Percentiles rank a stretch among this genome's conserved stretches.
Evolutionary conservation across 2,113 vertebrate genomes (phyloP).

Genomic region (Boleophthalmus pectinirostris): DNA sequence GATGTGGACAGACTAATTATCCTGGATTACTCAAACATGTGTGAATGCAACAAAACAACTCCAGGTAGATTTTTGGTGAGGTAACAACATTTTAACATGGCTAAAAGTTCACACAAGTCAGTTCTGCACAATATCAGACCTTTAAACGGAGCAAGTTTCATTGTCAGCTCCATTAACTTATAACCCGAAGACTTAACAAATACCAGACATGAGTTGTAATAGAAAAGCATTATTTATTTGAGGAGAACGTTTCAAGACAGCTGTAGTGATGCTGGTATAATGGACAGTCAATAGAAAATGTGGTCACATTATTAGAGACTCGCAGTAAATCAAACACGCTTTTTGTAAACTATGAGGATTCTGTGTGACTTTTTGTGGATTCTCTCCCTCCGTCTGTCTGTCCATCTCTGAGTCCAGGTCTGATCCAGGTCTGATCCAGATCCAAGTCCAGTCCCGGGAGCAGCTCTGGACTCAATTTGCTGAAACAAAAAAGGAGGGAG

Average conservation of each 20-base stretch:
- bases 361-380: background rate
- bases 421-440: slow-evolving; percentile 34
- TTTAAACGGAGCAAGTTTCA: background rate
- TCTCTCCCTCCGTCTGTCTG: slow-evolving; percentile 1
- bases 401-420: slow-evolving; percentile 21
- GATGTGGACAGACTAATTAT: no score
- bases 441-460: slow-evolving; percentile 37
- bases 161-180: background rate
- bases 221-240: slow-evolving; percentile 74
- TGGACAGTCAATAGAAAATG: slow-evolving; percentile 22
- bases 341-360: slow-evolving; percentile 20
- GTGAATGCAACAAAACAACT: no score
- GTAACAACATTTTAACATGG: no score
- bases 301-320: slow-evolving; percentile 1
- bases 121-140: no score
- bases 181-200: background rate
- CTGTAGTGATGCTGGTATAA: slow-evolving; percentile 27
- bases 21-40: no score
- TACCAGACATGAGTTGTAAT: slow-evolving; percentile 16
- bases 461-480: slow-evolving; percentile 72
- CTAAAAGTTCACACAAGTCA: no score
- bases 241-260: slow-evolving; percentile 11
- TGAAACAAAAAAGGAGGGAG: slow-evolving; percentile 62
- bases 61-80: no score
- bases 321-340: slow-evolving; percentile 20